Percentiles rank a stretch among this genome's conserved stretches.
Conservation (phyloP, 2,888 invertebrate genomes). For the Aporophyla nigra region DNA sequence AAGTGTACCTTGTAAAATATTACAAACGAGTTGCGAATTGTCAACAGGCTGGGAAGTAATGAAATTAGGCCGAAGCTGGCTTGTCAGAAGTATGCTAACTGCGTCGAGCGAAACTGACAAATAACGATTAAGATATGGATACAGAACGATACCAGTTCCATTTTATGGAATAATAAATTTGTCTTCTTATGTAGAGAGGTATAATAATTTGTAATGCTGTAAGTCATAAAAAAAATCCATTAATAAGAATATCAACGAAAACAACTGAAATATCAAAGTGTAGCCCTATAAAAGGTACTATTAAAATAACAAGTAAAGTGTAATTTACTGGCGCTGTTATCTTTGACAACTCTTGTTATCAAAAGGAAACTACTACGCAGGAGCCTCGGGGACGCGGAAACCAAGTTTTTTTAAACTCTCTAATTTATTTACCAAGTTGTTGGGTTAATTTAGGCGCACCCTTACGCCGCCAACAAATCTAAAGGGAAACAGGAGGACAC, state of each 20-base stretch:
- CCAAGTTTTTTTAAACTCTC: slow-evolving; percentile 66
- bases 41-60: slow-evolving; percentile 61
- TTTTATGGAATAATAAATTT: background rate
- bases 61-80: slow-evolving; percentile 55
- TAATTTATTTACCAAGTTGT: slow-evolving; percentile 74
- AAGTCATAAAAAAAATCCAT: background rate
- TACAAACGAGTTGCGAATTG: slow-evolving; percentile 59
- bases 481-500: slow-evolving; percentile 35
- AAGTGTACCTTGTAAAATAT: slow-evolving; percentile 61
- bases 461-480: slow-evolving; percentile 56
- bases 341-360: slow-evolving; percentile 58
- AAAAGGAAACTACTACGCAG: slow-evolving; percentile 60
- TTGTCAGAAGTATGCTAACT: slow-evolving; percentile 7
- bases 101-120: slow-evolving; percentile 21
- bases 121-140: slow-evolving; percentile 1
- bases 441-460: slow-evolving; percentile 70
- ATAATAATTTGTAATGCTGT: background rate
- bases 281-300: slow-evolving; percentile 12
- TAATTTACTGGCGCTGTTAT: slow-evolving; percentile 34
- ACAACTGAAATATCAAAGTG: background rate
- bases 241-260: background rate
- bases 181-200: background rate
- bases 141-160: background rate
- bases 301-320: slow-evolving; percentile 28
- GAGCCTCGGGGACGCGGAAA: slow-evolving; percentile 41